Evolutionary conservation across 53 echinoderm and acorn worm species (phyloP).

Genomic region (Apostichopus leukothele): DNA sequence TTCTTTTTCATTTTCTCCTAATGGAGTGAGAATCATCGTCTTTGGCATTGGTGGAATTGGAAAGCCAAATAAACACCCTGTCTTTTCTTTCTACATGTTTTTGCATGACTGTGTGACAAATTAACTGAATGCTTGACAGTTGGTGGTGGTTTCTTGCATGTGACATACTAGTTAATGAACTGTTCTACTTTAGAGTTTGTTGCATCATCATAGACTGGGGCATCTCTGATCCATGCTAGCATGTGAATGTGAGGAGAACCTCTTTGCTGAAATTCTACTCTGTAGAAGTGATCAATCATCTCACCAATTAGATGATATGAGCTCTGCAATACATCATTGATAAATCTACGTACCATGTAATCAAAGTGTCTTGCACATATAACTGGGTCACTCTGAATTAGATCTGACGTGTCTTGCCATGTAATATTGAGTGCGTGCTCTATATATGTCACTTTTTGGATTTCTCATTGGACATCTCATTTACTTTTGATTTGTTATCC

Average conservation of each 20-base stretch:
- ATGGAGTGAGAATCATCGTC: slow-evolving; percentile 35
- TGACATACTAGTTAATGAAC: no score
- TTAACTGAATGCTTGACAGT: slow-evolving; percentile 19
- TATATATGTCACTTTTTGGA: no score
- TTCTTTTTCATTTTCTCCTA: neutral
- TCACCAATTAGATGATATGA: neutral
- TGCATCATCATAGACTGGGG: slow-evolving; percentile 39
- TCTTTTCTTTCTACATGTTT: slow-evolving; percentile 50
- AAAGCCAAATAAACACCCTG: slow-evolving; percentile 45
- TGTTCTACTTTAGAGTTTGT: no score
- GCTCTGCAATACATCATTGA: slow-evolving; percentile 30
- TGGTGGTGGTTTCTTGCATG: neutral
- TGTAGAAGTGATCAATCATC: no score
- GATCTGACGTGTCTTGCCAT: slow-evolving; percentile 47
- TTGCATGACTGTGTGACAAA: slow-evolving; percentile 25
- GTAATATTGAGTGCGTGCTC: no score
- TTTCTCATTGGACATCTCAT: no score
- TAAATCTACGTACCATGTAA: slow-evolving; percentile 44
- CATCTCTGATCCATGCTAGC: slow-evolving; percentile 49
- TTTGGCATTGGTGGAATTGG: no score
- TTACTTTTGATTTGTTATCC: no score
- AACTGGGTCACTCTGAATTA: slow-evolving; percentile 53
- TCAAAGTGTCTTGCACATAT: slow-evolving; percentile 50
- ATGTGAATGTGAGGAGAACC: slow-evolving; percentile 58
- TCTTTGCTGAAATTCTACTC: slow-evolving; percentile 39